Percentiles rank a stretch among this genome's conserved stretches.
Conservation (phyloP, 2,888 invertebrate genomes). For the Cremastinae sp. region DNA sequence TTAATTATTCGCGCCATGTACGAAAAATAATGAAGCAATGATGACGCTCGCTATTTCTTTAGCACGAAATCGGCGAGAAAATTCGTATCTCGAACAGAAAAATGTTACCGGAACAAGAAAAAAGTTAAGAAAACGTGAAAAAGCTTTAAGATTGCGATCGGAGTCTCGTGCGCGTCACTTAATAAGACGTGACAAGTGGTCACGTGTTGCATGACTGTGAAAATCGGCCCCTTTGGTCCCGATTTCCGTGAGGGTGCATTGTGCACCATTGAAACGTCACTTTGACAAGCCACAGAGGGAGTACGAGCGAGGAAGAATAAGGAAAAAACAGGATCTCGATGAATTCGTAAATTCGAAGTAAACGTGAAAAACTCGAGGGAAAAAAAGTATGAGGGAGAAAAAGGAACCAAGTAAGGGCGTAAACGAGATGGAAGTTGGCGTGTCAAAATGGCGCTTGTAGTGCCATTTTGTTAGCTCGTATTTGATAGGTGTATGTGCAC, state of each 20-base stretch:
- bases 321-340: neutral
- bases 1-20: neutral
- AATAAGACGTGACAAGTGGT: slow-evolving; percentile 78
- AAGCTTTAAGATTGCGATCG: slow-evolving; percentile 46
- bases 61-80: neutral
- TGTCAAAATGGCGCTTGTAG: neutral
- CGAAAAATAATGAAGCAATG: neutral
- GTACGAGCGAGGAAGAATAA: neutral
- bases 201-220: slow-evolving; percentile 68
- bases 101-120: slow-evolving; percentile 11
- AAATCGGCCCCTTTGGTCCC: slow-evolving; percentile 3
- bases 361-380: too few species aligned
- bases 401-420: slow-evolving; percentile 3
- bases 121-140: slow-evolving; percentile 6
- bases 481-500: slow-evolving; percentile 4
- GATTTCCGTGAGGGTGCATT: neutral
- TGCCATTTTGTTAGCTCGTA: slow-evolving; percentile 21
- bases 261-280: too few species aligned
- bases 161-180: slow-evolving; percentile 68
- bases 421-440: neutral
- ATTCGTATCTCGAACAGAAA: slow-evolving; percentile 8
- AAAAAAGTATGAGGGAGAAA: neutral
- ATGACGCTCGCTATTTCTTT: neutral
- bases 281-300: neutral
- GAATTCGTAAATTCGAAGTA: neutral